These are phyloP conservation scores for Mustela lutreola DNA, from an alignment of 2,113 vertebrate species.

Conservation along the genomic window DNA sequence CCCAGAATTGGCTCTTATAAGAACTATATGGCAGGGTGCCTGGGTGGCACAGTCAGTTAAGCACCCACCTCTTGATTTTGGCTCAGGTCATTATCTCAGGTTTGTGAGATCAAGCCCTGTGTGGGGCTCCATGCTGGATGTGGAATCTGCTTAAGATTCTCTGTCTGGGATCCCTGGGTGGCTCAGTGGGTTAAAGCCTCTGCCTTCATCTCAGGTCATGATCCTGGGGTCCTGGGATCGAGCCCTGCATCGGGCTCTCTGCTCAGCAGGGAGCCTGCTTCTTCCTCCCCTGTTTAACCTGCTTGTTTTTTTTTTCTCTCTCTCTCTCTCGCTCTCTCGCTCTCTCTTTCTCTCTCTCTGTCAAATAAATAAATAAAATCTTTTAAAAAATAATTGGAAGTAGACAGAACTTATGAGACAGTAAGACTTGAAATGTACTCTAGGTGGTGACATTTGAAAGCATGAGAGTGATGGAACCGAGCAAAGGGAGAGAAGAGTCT, in stretches of 20 bases:
- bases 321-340: too few relatives aligned
- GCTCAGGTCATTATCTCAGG: neutral
- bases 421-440: neutral
- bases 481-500: neutral
- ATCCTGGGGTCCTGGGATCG: too few relatives aligned
- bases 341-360: too few relatives aligned
- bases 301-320: too few relatives aligned
- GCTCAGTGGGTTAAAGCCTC: too few relatives aligned
- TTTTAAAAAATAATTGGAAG: neutral
- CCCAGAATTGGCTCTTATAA: neutral
- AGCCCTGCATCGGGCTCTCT: rapidly evolving
- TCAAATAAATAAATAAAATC: too few relatives aligned
- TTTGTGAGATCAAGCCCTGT: neutral
- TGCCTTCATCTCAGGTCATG: too few relatives aligned
- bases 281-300: too few relatives aligned
- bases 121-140: neutral
- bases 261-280: neutral
- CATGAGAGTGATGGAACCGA: neutral
- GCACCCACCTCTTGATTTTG: neutral
- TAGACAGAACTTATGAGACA: neutral
- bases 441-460: neutral
- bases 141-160: neutral
- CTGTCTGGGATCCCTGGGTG: neutral
- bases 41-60: neutral
- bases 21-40: neutral